These are phyloP conservation scores for Mus minutoides DNA, from an alignment of 2,797 vertebrate genomes.

Conservation along the genomic window DNA sequence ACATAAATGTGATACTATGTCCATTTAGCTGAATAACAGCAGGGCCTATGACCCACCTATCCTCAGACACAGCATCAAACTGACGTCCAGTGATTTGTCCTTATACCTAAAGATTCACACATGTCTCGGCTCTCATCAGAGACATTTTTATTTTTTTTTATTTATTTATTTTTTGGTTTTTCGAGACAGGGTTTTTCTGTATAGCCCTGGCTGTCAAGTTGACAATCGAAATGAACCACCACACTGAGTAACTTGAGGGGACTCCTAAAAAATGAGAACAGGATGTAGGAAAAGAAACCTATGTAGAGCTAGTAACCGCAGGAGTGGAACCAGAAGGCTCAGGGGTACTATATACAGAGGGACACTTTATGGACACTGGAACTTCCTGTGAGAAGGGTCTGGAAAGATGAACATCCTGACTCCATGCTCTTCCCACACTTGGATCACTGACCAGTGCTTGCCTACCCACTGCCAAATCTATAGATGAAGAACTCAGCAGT, in stretches of 20 bases:
- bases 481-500: not conserved
- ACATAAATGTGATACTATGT: not conserved
- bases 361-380: not conserved
- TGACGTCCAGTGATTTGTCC: not conserved
- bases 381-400: not conserved
- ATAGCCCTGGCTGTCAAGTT: too few relatives aligned
- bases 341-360: not conserved
- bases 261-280: not conserved
- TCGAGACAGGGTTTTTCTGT: too few relatives aligned
- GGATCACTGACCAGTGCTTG: not conserved
- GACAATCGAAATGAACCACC: not conserved
- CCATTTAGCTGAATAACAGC: not conserved
- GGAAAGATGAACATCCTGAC: not conserved
- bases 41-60: not conserved
- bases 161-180: too few relatives aligned
- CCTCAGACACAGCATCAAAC: not conserved
- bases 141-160: not conserved
- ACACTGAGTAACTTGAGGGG: not conserved
- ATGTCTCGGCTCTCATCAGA: not conserved
- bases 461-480: not conserved
- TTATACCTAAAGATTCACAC: not conserved
- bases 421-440: not conserved
- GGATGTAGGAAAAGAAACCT: not conserved
- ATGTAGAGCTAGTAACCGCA: not conserved
- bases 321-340: not conserved